Base-by-base conservation (phyloP, 1,140 invertebrate species). In the Micrasema longulum region DNA sequence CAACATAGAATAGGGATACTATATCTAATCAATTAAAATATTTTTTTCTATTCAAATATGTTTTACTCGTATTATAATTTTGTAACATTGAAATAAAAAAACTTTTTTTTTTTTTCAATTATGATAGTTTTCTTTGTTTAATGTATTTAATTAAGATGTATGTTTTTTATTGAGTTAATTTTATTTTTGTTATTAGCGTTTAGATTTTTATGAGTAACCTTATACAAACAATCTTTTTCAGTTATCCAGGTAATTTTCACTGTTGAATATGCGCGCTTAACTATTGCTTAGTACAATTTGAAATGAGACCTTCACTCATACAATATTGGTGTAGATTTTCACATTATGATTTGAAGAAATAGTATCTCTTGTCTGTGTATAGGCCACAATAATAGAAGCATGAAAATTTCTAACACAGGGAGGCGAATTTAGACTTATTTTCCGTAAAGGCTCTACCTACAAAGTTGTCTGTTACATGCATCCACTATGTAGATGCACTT, bases 1-100 rank as follows among this genome's bases (percentile, higher is more conserved):
- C 55, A 60, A 60, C 55, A 60, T 60, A 18, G 55, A 60, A 60
- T 41, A 60, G 55, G 35, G 55, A 60, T 60, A 60, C 53, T 36
- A 36, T 60, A 60, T 31, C 26, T 31, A 2, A 4, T 31, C 26
- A 31, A 4, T 31, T 31, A 4, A 31, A 31, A 31, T 31, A 4
- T 2, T 31, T 31, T 31, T 31, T 31, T 4, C 7, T 31, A 31
- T 31, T 31, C 7, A 4, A 7, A 31, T 31, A 7, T 4, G 2
- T 4, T 4, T 31, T 31, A 7, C 2, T 31, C 7, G 7, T 4
- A 31, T 31, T 31, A 31, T 31, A 31, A 31, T 31, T 31, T 7
- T 31, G 26, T 31, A 31, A 4, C 7, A 31, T 31, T 31, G 2
- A n/a, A n/a, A 31, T 31, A n/a, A 14, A n/a, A 47, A 14, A n/a